A percentile compares a stretch with the other conserved stretches of the same genome.
Conservation (phyloP, 2,113 vertebrate species). For the Lepidothrix coronata region DNA sequence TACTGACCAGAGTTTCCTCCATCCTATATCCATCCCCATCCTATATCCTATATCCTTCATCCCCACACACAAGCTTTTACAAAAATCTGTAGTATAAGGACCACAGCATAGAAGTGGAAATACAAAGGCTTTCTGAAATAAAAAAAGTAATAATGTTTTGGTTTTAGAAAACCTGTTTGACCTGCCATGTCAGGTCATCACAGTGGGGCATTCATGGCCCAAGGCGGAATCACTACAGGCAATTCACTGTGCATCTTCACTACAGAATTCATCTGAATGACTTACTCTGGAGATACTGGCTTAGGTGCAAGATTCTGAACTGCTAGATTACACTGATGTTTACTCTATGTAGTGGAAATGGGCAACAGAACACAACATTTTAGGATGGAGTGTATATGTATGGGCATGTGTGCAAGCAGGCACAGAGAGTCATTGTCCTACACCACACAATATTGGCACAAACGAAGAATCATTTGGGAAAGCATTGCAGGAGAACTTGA, state of each 20-base stretch:
- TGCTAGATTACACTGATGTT: not conserved
- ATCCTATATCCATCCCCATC: fast-evolving
- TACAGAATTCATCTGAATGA: not conserved
- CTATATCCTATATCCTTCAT: not conserved
- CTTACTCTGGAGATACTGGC: not conserved
- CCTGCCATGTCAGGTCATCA: fast-evolving
- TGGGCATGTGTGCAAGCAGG: fast-evolving
- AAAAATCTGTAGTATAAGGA: not conserved
- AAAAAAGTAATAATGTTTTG: not conserved
- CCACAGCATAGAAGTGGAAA: not conserved
- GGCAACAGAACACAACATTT: not conserved
- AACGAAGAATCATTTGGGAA: not conserved
- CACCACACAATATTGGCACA: not conserved
- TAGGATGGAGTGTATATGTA: not conserved
- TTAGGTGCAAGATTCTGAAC: not conserved
- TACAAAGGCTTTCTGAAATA: not conserved
- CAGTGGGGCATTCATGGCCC: too few relatives aligned
- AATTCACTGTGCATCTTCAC: not conserved
- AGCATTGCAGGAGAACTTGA: not conserved
- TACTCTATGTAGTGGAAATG: fast-evolving
- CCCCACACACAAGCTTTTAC: not conserved
- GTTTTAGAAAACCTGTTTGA: not conserved
- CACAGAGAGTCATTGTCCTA: not conserved
- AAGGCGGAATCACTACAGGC: not conserved
- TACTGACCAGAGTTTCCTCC: not conserved